Evolutionary conservation across 2,888 invertebrate species (phyloP).

Genomic region (Epirrita christyi): DNA sequence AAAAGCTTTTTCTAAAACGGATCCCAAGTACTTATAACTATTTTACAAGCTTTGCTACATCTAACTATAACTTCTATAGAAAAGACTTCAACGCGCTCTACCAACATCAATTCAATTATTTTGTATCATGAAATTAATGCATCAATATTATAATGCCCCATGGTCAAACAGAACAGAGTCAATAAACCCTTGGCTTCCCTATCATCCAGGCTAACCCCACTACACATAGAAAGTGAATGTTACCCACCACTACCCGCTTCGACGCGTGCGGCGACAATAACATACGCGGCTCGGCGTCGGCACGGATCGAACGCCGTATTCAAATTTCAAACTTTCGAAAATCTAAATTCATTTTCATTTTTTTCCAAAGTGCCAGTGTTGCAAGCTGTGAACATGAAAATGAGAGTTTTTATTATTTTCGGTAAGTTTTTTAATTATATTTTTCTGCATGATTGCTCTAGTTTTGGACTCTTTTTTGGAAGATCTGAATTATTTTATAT

Average conservation of each 20-base stretch:
- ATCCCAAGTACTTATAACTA: too few species aligned
- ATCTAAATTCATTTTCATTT: constrained; percentile 36
- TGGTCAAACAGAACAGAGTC: constrained; percentile 49
- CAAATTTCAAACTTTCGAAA: constrained; percentile 45
- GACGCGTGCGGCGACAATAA: constrained; percentile 53
- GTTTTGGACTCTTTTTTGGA: too few species aligned
- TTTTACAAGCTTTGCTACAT: not conserved
- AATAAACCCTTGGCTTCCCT: constrained; percentile 77
- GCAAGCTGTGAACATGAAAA: constrained; percentile 54
- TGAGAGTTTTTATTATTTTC: constrained; percentile 69
- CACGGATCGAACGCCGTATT: constrained; percentile 69
- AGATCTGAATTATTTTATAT: too few species aligned
- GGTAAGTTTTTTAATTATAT: constrained; percentile 59
- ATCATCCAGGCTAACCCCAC: constrained; percentile 70
- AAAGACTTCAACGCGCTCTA: constrained; percentile 34
- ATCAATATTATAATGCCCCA: constrained; percentile 7
- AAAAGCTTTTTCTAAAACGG: too few species aligned
- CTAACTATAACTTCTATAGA: not conserved
- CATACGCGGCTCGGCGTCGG: constrained; percentile 75
- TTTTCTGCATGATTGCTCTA: too few species aligned
- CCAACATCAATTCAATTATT: constrained; percentile 1
- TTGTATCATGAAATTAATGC: constrained; percentile 3
- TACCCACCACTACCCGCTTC: constrained; percentile 49
- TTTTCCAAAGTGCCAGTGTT: constrained; percentile 68
- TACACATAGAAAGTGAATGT: constrained; percentile 81